Conservation (phyloP, 1,140 invertebrate species). For the Papilio xuthus region DNA sequence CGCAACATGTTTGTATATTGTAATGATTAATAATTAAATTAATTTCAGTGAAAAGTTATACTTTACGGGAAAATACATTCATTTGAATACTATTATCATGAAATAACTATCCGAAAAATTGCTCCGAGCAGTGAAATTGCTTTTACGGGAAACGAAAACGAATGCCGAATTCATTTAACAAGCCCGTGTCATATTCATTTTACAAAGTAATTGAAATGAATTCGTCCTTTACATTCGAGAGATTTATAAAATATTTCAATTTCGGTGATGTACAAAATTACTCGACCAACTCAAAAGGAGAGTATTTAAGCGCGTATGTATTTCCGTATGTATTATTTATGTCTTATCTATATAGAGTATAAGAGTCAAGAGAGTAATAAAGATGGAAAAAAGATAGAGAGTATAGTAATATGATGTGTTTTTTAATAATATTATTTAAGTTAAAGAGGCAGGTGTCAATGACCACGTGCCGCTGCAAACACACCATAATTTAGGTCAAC, state of each 20-base stretch:
- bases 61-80: neutral
- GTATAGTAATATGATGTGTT: too few relatives aligned
- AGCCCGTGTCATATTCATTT: neutral
- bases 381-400: too few relatives aligned
- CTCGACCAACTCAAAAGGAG: neutral
- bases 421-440: too few relatives aligned
- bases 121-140: conserved; percentile 15
- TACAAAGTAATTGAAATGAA: conserved; percentile 16
- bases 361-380: too few relatives aligned
- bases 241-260: neutral
- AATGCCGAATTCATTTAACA: conserved; percentile 19
- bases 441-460: conserved; percentile 44
- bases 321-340: too few relatives aligned
- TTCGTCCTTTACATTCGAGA: neutral
- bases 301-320: neutral
- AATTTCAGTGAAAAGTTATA: neutral
- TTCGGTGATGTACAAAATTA: neutral
- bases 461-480: conserved; percentile 42
- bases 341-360: too few relatives aligned
- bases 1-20: neutral
- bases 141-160: conserved; percentile 16
- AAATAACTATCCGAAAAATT: conserved; percentile 16
- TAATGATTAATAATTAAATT: neutral
- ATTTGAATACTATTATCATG: neutral
- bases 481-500: conserved; percentile 19